phyloP scores from a whole-genome alignment of 2,888 invertebrate genomes.

The Baronia brevicornis region DNA sequence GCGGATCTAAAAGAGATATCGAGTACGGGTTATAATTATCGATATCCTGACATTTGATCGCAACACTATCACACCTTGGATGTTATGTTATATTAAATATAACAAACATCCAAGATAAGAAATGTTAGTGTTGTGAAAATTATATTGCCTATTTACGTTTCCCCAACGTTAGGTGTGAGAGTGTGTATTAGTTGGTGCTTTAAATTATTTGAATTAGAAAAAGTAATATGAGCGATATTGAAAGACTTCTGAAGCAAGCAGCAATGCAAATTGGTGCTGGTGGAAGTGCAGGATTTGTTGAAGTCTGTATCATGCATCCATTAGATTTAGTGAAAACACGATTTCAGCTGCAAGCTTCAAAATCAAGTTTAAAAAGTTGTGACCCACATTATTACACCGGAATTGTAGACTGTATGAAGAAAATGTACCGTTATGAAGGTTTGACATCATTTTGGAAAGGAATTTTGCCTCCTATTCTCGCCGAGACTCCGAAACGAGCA shows the following conservation, averaged over 20 bases:
- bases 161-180: too few relatives aligned
- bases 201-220: too few relatives aligned
- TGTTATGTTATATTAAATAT: too few relatives aligned
- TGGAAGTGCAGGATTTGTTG: slow-evolving; percentile 94
- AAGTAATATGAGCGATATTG: slow-evolving; percentile 57
- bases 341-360: slow-evolving; percentile 54
- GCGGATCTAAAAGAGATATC: too few relatives aligned
- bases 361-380: slow-evolving; percentile 29
- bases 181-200: too few relatives aligned
- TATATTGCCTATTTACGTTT: too few relatives aligned
- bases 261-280: slow-evolving; percentile 90
- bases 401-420: slow-evolving; percentile 89
- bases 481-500: slow-evolving; percentile 96
- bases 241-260: slow-evolving; percentile 78
- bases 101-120: too few relatives aligned
- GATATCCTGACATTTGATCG: too few relatives aligned
- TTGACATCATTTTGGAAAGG: slow-evolving; percentile 93
- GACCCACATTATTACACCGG: slow-evolving; percentile 83
- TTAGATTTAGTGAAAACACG: slow-evolving; percentile 95
- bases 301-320: slow-evolving; percentile 97
- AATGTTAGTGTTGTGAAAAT: too few relatives aligned
- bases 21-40: too few relatives aligned
- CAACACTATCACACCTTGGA: too few relatives aligned
- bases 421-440: slow-evolving; percentile 92
- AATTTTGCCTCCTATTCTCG: slow-evolving; percentile 92